These are phyloP conservation scores for Papilio gigon DNA, from an alignment of 2,888 invertebrate species.

Conservation along the genomic window DNA sequence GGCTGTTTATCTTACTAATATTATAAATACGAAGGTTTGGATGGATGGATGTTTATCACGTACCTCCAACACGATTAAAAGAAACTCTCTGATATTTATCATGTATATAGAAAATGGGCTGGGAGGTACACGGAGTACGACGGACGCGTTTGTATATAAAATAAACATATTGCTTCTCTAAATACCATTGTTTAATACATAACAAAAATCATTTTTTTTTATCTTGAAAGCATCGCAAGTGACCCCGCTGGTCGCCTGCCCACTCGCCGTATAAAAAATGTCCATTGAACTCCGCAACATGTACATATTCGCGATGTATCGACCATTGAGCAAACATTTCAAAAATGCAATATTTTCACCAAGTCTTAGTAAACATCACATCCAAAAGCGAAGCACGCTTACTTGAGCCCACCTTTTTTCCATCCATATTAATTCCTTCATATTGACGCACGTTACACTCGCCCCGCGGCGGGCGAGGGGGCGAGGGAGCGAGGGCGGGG, in stretches of 20 bases:
- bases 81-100: too few species aligned
- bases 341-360: conserved; percentile 12
- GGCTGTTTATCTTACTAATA: background rate
- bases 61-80: too few species aligned
- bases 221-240: too few species aligned
- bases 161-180: too few species aligned
- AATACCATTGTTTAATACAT: too few species aligned
- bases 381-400: conserved; percentile 27
- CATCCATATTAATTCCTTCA: conserved; percentile 79
- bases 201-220: too few species aligned
- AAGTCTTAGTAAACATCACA: conserved; percentile 17
- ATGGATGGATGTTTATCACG: too few species aligned
- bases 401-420: conserved; percentile 64
- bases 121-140: too few species aligned
- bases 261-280: too few species aligned
- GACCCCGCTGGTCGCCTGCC: too few species aligned
- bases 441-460: conserved; percentile 67
- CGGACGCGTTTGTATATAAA: too few species aligned
- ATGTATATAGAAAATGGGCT: too few species aligned
- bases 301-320: background rate
- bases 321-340: background rate
- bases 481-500: conserved; percentile 53
- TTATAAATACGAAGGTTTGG: background rate
- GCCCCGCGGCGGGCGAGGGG: conserved; percentile 52
- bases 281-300: background rate